Evolutionary conservation across 1,140 invertebrate genomes (phyloP).

Genomic region (Drosophila biarmipes): DNA sequence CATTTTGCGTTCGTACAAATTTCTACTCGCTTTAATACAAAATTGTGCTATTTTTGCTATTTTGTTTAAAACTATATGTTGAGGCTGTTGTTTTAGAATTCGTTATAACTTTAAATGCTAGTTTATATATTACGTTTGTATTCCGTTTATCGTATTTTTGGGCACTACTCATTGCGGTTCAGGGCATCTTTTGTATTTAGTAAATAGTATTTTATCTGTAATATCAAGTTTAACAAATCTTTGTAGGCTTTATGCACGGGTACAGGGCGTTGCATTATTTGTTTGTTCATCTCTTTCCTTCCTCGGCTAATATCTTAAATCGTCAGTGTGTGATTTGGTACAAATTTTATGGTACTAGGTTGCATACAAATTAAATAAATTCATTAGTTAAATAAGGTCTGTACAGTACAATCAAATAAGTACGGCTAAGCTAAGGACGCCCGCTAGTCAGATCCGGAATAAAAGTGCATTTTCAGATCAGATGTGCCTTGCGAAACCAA

Average conservation of each 20-base stretch:
- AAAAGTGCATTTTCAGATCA: not conserved
- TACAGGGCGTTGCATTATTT: slow-evolving; percentile 78
- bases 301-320: slow-evolving; percentile 30
- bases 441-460: not conserved
- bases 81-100: slow-evolving; percentile 80
- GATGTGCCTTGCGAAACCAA: slow-evolving; percentile 24
- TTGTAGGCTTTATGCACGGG: slow-evolving; percentile 78
- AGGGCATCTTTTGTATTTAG: slow-evolving; percentile 73
- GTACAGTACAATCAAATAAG: slow-evolving; percentile 27
- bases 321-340: slow-evolving; percentile 63
- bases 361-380: slow-evolving; percentile 45
- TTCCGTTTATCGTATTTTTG: slow-evolving; percentile 64
- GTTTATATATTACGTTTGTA: slow-evolving; percentile 56
- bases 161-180: slow-evolving; percentile 81
- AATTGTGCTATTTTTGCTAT: slow-evolving; percentile 79
- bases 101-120: slow-evolving; percentile 78
- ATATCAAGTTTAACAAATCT: slow-evolving; percentile 66
- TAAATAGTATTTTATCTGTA: slow-evolving; percentile 72
- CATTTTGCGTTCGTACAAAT: slow-evolving; percentile 48
- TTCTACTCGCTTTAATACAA: slow-evolving; percentile 61
- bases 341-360: slow-evolving; percentile 81
- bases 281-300: slow-evolving; percentile 21
- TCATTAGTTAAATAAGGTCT: slow-evolving; percentile 24
- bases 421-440: not conserved
- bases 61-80: slow-evolving; percentile 70